Conservation (phyloP, 1,140 invertebrate species). For the Nylanderia fulva region DNA sequence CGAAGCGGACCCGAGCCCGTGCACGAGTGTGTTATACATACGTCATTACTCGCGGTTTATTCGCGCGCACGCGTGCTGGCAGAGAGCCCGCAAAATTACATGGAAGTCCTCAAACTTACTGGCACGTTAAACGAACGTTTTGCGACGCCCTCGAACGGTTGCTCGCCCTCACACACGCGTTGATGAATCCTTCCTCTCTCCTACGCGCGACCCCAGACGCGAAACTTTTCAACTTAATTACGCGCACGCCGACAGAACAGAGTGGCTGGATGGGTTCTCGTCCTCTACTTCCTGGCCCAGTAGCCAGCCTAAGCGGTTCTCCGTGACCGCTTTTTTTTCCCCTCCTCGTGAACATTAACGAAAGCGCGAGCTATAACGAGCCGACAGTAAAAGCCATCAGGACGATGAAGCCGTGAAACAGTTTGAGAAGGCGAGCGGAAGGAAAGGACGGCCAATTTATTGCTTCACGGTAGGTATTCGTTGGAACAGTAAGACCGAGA, state of each 20-base stretch:
- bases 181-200: slow-evolving; percentile 26
- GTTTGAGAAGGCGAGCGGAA: slow-evolving; percentile 22
- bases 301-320: slow-evolving; percentile 23
- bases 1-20: not conserved
- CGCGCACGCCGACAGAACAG: slow-evolving; percentile 40
- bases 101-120: slow-evolving; percentile 27
- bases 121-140: slow-evolving; percentile 60
- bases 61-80: not conserved
- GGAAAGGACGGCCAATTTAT: slow-evolving; percentile 64
- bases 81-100: slow-evolving; percentile 28
- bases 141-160: slow-evolving; percentile 30
- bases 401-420: slow-evolving; percentile 46
- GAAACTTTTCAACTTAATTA: slow-evolving; percentile 68
- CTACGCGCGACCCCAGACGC: slow-evolving; percentile 10
- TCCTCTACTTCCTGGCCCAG: slow-evolving; percentile 13
- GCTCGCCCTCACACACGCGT: not conserved
- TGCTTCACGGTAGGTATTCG: slow-evolving; percentile 55
- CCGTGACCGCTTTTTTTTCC: slow-evolving; percentile 30
- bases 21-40: not conserved
- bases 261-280: slow-evolving; percentile 24
- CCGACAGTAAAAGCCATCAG: slow-evolving; percentile 62
- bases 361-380: slow-evolving; percentile 69
- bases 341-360: slow-evolving; percentile 61
- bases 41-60: not conserved
- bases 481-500: not conserved